A percentile compares a stretch with the other conserved stretches of the same genome.
phyloP scores from a whole-genome alignment of 2,797 vertebrate genomes.

The Sylvia borin region DNA sequence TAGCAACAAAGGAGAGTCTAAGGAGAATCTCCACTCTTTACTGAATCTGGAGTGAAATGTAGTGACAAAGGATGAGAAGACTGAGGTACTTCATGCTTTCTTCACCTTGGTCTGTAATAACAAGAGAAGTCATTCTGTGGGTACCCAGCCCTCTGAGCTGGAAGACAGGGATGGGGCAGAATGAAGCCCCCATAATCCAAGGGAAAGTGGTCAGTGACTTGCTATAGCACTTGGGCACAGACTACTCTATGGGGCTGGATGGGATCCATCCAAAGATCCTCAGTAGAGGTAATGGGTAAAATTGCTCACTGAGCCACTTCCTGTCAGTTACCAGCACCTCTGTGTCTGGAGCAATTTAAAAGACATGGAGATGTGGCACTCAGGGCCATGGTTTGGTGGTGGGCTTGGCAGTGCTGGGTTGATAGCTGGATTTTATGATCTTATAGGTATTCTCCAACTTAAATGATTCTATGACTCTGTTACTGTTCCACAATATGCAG shows the following conservation, averaged over 20 bases:
- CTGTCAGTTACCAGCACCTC: background rate
- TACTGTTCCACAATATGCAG: background rate
- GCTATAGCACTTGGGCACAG: background rate
- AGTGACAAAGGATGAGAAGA: background rate
- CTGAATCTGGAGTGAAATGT: accelerated
- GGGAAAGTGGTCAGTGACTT: background rate
- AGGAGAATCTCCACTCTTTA: background rate
- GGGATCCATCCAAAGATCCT: background rate
- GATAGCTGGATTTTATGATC: accelerated
- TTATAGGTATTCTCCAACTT: background rate
- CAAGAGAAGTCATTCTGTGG: background rate
- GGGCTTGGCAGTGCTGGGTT: background rate
- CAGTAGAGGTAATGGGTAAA: background rate
- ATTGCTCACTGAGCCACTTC: background rate
- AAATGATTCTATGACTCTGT: background rate
- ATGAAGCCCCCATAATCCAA: background rate
- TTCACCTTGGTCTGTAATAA: background rate
- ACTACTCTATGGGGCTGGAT: background rate
- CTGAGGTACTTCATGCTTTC: background rate
- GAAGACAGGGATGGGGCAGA: background rate
- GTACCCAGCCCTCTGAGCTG: background rate
- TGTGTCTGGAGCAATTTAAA: background rate
- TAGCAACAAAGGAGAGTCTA: background rate
- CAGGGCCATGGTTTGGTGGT: background rate
- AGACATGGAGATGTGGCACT: accelerated